These are phyloP conservation scores for Heterodera carotae DNA, from an alignment of 1,140 invertebrate species.

Conservation along the genomic window DNA sequence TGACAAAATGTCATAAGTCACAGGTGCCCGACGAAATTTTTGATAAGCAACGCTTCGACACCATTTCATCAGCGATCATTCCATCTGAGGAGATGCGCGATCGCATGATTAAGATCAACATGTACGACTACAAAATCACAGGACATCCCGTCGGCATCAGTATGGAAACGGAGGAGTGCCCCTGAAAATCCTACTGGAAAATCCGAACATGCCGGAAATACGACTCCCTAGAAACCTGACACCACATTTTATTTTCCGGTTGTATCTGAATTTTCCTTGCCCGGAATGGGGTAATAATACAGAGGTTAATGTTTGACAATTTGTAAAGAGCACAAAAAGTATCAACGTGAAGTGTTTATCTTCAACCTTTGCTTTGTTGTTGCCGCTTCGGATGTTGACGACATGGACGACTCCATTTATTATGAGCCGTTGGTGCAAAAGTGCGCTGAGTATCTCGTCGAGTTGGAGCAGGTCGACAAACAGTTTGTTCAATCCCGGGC, in stretches of 20 bases:
- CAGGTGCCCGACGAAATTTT: slow-evolving; percentile 55
- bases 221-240: too few species aligned
- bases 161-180: too few species aligned
- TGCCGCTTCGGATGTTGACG: slow-evolving; percentile 33
- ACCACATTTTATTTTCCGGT: too few species aligned
- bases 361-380: slow-evolving; percentile 64
- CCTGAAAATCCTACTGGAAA: too few species aligned
- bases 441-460: slow-evolving; percentile 58
- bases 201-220: too few species aligned
- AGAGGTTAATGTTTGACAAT: slow-evolving; percentile 28
- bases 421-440: slow-evolving; percentile 65
- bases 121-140: slow-evolving; percentile 59
- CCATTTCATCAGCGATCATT: slow-evolving; percentile 54
- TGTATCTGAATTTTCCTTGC: too few species aligned
- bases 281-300: too few species aligned
- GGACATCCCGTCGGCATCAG: slow-evolving; percentile 60
- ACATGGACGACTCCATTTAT: slow-evolving; percentile 51
- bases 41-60: slow-evolving; percentile 51
- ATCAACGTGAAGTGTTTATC: slow-evolving; percentile 47
- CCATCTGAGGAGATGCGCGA: slow-evolving; percentile 53
- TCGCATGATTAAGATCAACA: slow-evolving; percentile 59
- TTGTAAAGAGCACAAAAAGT: slow-evolving; percentile 45
- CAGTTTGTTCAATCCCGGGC: too few species aligned
- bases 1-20: slow-evolving; percentile 24
- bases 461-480: slow-evolving; percentile 56